Evolutionary conservation across 2,797 vertebrate species (phyloP).

Genomic region (Characodon lateralis): DNA sequence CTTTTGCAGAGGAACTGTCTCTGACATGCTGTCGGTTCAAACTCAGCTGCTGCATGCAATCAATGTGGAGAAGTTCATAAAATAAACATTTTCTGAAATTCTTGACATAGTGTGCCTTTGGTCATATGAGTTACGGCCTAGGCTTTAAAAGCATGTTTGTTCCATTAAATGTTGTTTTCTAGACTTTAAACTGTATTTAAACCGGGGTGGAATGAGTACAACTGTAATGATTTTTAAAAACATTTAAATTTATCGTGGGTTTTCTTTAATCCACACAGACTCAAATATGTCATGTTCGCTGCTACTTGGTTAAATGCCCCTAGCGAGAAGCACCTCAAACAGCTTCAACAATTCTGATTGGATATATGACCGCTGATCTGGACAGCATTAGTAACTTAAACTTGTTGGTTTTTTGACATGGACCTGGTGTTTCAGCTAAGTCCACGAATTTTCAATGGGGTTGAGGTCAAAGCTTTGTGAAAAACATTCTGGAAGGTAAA

Average conservation of each 20-base stretch:
- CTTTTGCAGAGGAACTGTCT: background rate
- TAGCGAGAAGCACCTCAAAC: background rate
- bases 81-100: background rate
- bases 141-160: background rate
- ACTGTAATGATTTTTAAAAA: background rate
- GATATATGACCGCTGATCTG: background rate
- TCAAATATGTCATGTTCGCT: background rate
- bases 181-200: background rate
- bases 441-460: no score
- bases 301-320: background rate
- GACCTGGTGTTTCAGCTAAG: no score
- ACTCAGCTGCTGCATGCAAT: background rate
- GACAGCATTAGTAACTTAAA: background rate
- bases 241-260: background rate
- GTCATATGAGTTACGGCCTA: background rate
- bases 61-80: background rate
- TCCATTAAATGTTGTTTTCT: background rate
- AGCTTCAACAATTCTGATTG: background rate
- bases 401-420: background rate
- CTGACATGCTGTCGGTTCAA: constrained; percentile 6
- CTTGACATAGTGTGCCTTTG: background rate
- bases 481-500: no score
- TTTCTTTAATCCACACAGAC: background rate
- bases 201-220: background rate
- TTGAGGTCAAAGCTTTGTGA: no score